Conservation (phyloP, 30 jellyfish, hydroid and myxozoan genomes). For the Morbakka virulenta region DNA sequence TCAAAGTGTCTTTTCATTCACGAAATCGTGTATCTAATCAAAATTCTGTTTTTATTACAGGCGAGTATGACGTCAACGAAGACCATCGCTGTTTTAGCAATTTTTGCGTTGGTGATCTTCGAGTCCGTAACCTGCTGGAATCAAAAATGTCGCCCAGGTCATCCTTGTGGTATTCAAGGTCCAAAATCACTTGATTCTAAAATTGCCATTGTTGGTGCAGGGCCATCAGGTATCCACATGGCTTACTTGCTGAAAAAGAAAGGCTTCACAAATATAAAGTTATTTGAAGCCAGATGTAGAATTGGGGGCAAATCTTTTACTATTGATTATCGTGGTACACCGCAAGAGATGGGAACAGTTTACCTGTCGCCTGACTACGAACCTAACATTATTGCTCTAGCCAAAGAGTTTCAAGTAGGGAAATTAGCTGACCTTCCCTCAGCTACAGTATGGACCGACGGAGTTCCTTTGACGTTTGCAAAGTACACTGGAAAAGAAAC, state of each 20-base stretch:
- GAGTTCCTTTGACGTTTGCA: constrained; percentile 27
- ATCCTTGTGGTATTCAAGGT: constrained; percentile 40
- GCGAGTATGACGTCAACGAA: too few species aligned
- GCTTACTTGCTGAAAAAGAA: constrained; percentile 72
- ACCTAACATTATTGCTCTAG: constrained; percentile 53
- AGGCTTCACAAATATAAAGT: constrained; percentile 55
- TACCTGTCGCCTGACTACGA: constrained; percentile 80
- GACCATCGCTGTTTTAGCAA: too few species aligned
- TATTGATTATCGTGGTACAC: constrained; percentile 57
- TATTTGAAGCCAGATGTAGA: constrained; percentile 45
- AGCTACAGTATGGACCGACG: constrained; percentile 72
- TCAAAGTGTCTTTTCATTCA: too few species aligned
- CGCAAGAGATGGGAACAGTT: constrained; percentile 84
- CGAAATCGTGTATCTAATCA: too few species aligned
- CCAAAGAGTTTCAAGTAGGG: constrained; percentile 44
- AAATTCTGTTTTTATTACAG: too few species aligned
- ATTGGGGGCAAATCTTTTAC: constrained; percentile 83
- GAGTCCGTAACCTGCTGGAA: too few species aligned
- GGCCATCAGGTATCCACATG: constrained; percentile 94
- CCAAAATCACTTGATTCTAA: constrained; percentile 61
- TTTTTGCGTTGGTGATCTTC: too few species aligned
- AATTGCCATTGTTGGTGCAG: constrained; percentile 96
- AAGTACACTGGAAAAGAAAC: constrained; percentile 40
- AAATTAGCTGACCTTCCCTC: constrained; percentile 52
- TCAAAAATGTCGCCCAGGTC: background rate